Evolutionary conservation across 1,140 invertebrate species (phyloP), one percentile per base, ranked within the genome.

Genomic region (Cotesia glomerata): DNA sequence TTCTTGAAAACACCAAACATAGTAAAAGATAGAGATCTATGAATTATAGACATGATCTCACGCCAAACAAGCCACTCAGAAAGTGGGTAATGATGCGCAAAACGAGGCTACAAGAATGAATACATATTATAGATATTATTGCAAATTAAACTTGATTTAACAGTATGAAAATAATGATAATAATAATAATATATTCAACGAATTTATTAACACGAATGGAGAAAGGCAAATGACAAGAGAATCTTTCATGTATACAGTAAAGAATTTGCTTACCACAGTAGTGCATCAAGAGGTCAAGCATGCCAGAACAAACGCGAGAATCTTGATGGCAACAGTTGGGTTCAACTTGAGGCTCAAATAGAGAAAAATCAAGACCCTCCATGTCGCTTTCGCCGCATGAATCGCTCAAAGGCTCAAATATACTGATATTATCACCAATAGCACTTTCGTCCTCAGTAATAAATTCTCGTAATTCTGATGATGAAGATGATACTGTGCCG

Each of bases 341-440:
- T 74, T 88, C 88, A 68, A 80, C 81, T 69, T 89, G 88, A 14
- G 91, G 91, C 80, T 92, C 91, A 84, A 92, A 92, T 58, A 92
- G 84, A 35, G 91, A 87, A 76, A 92, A 86, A 85, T 92, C 91
- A 78, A 92, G 86, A 75, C 91, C 91, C 73, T 91, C 90, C 89
- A 92, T 90, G 83, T 92, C 91, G 84, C 90, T 91, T 74, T 86
- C 85, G 76, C 85, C 86, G 74, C 83, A 86, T 74, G 82, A 84
- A 66, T 87, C 85, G 77, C 82, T 85, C 71, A 83, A 63, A 59
- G 82, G 82, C 66, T 85, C 84, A 56, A 85, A 80, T 54, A 56
- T 72, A 64, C 45, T 51, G n/a, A 52, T 18, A 68, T 39, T 69
- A 66, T 69, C 67, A 69, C 39, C 69, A 52, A 56, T 74, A 72